A percentile compares a stretch with the other conserved stretches of the same genome.
phyloP scores from a whole-genome alignment of 2,113 vertebrate genomes.

The Patagioenas fasciata region DNA sequence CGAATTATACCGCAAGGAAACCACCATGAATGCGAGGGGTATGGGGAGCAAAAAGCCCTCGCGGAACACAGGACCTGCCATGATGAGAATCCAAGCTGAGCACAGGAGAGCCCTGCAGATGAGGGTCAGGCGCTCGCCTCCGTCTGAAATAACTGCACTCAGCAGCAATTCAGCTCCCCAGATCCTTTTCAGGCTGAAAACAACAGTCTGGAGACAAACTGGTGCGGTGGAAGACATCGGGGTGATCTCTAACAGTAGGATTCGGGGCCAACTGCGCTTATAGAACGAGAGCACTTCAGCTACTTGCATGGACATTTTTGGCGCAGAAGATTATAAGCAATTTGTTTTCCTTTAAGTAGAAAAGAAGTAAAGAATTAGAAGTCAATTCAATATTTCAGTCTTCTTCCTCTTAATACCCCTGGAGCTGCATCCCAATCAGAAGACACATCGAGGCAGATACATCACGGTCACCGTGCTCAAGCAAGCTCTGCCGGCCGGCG shows the following conservation, averaged over 20 bases:
- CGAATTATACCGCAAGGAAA: neutral
- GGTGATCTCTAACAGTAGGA: neutral
- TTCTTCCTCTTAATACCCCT: neutral
- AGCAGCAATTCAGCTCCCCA: neutral
- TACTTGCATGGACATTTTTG: neutral
- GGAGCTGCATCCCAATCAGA: neutral
- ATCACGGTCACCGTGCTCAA: conserved; percentile 16
- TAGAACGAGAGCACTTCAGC: neutral
- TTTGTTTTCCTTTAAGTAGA: neutral
- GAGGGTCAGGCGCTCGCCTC: neutral
- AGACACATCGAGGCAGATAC: conserved; percentile 3
- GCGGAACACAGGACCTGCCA: neutral
- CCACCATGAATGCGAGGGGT: neutral
- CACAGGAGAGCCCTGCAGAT: neutral
- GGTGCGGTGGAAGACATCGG: neutral
- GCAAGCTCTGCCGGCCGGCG: conserved; percentile 29
- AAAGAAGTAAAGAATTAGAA: neutral
- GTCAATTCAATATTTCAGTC: neutral
- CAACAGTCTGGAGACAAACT: neutral
- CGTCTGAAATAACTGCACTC: neutral
- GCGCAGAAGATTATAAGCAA: neutral
- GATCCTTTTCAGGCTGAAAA: neutral
- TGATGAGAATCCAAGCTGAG: neutral
- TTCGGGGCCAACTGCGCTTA: neutral
- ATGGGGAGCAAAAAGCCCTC: neutral